Conservation (phyloP, 2,113 vertebrate genomes). For the Conger conger region DNA sequence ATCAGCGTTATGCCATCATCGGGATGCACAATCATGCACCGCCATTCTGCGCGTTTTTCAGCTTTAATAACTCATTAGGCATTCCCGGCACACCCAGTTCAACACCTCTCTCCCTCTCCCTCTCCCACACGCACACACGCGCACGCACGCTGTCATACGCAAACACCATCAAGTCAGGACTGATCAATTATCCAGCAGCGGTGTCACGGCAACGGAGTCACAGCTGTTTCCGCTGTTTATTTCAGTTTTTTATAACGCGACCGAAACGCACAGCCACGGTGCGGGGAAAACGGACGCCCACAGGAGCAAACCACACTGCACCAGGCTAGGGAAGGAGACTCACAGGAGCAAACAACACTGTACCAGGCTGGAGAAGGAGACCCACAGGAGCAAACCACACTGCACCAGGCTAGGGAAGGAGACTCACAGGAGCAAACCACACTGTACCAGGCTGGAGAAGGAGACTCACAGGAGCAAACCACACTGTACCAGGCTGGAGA, state of each 20-base stretch:
- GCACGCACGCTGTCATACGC: conserved; percentile 29
- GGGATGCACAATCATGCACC: conserved; percentile 32
- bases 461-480: neutral
- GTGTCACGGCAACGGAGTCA: conserved; percentile 46
- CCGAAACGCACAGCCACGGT: conserved; percentile 16
- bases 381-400: neutral
- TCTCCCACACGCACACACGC: neutral
- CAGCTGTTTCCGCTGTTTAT: conserved; percentile 51
- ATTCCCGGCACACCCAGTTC: conserved; percentile 63
- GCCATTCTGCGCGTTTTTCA: conserved; percentile 45
- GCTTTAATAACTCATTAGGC: conserved; percentile 62
- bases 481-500: neutral
- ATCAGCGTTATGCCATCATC: conserved; percentile 19
- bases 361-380: neutral
- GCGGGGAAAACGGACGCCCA: neutral
- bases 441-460: neutral
- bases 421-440: neutral
- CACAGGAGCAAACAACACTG: neutral
- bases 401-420: neutral
- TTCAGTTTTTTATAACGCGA: conserved; percentile 45
- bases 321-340: neutral
- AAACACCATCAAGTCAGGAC: conserved; percentile 47
- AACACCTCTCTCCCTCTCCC: conserved; percentile 55
- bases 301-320: too few relatives aligned
- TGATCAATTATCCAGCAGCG: conserved; percentile 65